Evolutionary conservation across 2,888 invertebrate genomes (phyloP).

Genomic region (Fragum whitleyi): DNA sequence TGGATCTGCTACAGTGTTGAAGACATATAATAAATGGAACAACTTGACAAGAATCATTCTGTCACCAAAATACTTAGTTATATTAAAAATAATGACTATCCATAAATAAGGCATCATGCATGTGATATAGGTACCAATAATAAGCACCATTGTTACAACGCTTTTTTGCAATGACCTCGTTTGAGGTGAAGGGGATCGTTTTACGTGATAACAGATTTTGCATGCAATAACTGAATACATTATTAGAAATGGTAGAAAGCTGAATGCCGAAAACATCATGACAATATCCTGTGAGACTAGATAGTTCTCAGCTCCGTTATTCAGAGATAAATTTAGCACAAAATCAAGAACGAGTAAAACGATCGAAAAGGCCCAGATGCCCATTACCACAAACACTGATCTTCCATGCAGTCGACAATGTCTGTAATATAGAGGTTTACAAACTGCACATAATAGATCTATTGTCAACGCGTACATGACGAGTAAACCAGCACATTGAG

Average conservation of each 20-base stretch:
- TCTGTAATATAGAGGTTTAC: neutral
- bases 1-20: neutral
- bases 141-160: neutral
- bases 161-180: neutral
- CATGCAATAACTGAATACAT: neutral
- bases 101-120: neutral
- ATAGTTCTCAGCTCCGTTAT: neutral
- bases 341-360: neutral
- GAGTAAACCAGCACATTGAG: neutral
- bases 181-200: neutral
- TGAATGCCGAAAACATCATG: neutral
- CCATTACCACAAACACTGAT: neutral
- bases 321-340: neutral
- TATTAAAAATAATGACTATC: neutral
- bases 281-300: neutral
- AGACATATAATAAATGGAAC: neutral
- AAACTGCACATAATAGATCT: neutral
- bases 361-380: neutral
- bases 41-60: neutral
- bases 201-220: neutral
- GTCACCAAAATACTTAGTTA: neutral
- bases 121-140: neutral
- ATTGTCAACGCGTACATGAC: neutral
- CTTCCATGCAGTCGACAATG: neutral
- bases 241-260: neutral